These are phyloP conservation scores for Isoperla grammatica DNA, from an alignment of 2,888 invertebrate species.

Conservation along the genomic window DNA sequence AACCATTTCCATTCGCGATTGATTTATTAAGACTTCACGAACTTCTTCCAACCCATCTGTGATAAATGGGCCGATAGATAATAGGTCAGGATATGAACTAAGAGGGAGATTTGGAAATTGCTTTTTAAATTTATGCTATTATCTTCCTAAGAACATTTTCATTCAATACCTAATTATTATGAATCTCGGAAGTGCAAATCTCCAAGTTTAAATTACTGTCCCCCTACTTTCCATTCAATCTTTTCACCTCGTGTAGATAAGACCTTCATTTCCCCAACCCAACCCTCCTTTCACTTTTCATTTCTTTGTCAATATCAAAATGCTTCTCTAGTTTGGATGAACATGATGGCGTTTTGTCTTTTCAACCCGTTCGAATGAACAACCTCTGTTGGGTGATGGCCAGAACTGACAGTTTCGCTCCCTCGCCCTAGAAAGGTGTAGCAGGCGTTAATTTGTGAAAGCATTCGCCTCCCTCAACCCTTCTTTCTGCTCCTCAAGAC, in stretches of 20 bases:
- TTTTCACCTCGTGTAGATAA: constrained; percentile 2
- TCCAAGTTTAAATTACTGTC: background rate
- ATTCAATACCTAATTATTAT: too few species aligned
- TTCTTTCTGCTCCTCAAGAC: constrained; percentile 21
- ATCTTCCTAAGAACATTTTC: too few species aligned
- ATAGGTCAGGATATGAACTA: too few species aligned
- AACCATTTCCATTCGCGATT: too few species aligned
- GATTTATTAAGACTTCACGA: too few species aligned
- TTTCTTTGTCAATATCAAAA: constrained; percentile 11
- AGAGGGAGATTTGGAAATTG: too few species aligned
- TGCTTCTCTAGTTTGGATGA: background rate
- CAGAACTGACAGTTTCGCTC: constrained; percentile 9
- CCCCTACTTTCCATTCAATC: constrained; percentile 9
- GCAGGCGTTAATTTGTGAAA: constrained; percentile 2
- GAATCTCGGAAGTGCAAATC: too few species aligned
- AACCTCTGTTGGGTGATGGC: constrained; percentile 26
- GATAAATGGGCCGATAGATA: too few species aligned
- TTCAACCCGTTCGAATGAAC: constrained; percentile 11
- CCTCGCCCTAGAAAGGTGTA: too few species aligned
- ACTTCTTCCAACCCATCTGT: too few species aligned
- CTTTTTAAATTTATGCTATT: too few species aligned
- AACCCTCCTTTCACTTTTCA: constrained; percentile 5
- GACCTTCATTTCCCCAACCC: background rate
- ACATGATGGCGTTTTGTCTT: too few species aligned
- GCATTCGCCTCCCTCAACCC: constrained; percentile 21